phyloP scores from a whole-genome alignment of 92 coral and sea anemone species.

The Actinostola sp. region DNA sequence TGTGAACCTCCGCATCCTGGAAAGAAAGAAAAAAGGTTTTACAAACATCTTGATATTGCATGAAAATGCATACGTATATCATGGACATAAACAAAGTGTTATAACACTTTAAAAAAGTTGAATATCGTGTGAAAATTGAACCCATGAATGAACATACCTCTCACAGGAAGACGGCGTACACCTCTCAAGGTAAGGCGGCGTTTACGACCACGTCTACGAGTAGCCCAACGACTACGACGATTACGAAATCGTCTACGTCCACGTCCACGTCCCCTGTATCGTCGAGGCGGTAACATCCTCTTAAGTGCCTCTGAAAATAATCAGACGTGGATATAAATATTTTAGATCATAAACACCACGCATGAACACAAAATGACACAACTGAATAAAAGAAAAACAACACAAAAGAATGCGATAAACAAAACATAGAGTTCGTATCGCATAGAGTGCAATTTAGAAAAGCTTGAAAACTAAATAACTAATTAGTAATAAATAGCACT shows the following conservation, averaged over 20 bases:
- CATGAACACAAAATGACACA: no score
- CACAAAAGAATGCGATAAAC: no score
- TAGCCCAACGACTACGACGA: background rate
- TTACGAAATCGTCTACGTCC: background rate
- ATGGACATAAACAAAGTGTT: no score
- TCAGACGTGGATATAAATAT: background rate
- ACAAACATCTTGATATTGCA: background rate
- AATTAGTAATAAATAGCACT: no score
- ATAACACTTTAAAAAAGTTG: no score
- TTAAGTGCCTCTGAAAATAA: no score
- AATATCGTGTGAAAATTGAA: no score
- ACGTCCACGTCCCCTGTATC: background rate
- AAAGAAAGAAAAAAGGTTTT: background rate
- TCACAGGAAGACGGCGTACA: conserved; percentile 12
- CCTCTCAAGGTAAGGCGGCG: conserved; percentile 24
- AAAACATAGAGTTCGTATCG: no score
- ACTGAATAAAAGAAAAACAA: no score
- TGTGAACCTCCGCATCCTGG: conserved; percentile 19
- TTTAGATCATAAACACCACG: background rate
- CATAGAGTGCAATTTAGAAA: no score
- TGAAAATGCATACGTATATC: no score
- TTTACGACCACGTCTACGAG: background rate
- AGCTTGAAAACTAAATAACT: no score
- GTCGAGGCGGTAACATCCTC: background rate
- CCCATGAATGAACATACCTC: conserved; percentile 10